These are phyloP conservation scores for Varanus komodoensis DNA, from an alignment of 2,113 vertebrate genomes.

Conservation along the genomic window DNA sequence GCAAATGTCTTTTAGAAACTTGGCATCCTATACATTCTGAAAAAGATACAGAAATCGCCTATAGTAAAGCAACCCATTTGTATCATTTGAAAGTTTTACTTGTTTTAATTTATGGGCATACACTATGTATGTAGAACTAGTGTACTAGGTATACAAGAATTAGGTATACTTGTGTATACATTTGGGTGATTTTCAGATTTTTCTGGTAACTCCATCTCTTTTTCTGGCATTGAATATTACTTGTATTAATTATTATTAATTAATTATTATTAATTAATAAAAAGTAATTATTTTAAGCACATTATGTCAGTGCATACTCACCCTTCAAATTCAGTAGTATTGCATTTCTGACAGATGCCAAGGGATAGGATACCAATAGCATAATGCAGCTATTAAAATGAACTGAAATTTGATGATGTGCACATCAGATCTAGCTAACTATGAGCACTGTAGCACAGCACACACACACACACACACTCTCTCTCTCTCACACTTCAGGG, in stretches of 20 bases:
- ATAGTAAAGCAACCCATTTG: slow-evolving; percentile 9
- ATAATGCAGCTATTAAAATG: not conserved
- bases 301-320: not conserved
- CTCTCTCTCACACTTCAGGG: not conserved
- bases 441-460: no score
- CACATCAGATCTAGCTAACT: not conserved
- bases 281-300: not conserved
- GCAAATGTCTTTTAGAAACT: slow-evolving; percentile 35
- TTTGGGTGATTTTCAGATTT: not conserved
- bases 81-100: not conserved
- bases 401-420: not conserved
- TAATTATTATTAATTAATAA: no score
- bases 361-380: not conserved
- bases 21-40: not conserved
- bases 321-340: not conserved
- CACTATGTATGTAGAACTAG: not conserved
- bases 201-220: no score
- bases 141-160: no score
- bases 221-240: not conserved
- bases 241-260: not conserved
- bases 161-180: no score
- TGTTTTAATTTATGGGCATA: not conserved
- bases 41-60: not conserved
- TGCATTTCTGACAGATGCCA: not conserved
- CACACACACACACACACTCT: no score